Evolutionary conservation across 1,140 invertebrate species (phyloP).

Genomic region (Episyrphus balteatus): DNA sequence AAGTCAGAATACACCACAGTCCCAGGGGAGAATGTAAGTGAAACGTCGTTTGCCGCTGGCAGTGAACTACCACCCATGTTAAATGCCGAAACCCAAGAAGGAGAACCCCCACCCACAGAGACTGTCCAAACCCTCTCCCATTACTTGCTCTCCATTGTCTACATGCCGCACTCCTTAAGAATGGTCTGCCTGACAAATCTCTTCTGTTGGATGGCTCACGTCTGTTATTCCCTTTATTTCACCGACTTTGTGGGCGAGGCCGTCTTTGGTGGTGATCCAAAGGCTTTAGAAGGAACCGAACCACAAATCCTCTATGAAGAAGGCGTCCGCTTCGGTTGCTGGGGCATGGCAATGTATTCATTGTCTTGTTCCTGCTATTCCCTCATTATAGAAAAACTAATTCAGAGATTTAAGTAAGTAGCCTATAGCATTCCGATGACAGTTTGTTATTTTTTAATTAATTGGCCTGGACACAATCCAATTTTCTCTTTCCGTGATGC

Average conservation of each 20-base stretch:
- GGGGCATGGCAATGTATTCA: slow-evolving; percentile 95
- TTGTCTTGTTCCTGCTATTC: slow-evolving; percentile 90
- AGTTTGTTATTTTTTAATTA: not conserved
- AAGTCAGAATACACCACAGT: slow-evolving; percentile 5
- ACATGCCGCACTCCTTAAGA: slow-evolving; percentile 77
- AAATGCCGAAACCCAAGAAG: not conserved
- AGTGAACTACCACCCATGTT: not conserved
- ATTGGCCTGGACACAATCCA: too few species aligned
- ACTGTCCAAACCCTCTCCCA: slow-evolving; percentile 45
- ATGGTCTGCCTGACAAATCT: slow-evolving; percentile 88
- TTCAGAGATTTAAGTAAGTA: slow-evolving; percentile 64
- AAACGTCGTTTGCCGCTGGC: slow-evolving; percentile 18
- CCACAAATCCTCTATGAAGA: slow-evolving; percentile 65
- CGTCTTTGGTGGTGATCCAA: slow-evolving; percentile 85
- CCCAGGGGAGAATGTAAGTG: slow-evolving; percentile 9
- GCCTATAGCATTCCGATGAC: not conserved
- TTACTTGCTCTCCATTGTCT: slow-evolving; percentile 79
- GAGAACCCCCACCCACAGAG: not conserved
- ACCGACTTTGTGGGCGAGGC: slow-evolving; percentile 95
- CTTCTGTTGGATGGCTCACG: slow-evolving; percentile 96
- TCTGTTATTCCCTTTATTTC: slow-evolving; percentile 94
- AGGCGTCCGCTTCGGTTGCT: slow-evolving; percentile 88
- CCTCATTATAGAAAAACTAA: slow-evolving; percentile 74
- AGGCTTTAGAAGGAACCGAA: slow-evolving; percentile 53
- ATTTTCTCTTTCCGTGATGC: slow-evolving; percentile 9